Base-by-base conservation (phyloP, 2,113 vertebrate genomes). In the Hymenochirus boettgeri region DNA sequence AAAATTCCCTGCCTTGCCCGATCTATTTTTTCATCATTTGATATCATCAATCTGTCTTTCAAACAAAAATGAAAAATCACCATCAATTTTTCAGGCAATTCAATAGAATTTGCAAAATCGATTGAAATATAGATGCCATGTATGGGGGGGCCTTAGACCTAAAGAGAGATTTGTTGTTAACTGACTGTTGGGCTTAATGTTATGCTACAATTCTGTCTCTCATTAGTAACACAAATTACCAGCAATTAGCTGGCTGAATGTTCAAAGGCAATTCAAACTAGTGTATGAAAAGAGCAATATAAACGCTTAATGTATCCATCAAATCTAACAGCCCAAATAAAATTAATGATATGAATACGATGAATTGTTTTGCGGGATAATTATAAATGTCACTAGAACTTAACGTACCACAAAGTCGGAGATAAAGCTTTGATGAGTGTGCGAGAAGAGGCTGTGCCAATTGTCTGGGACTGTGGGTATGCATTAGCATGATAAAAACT, bases 191-290 rank as follows among this genome's bases (percentile, higher is more conserved):
- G 83, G 84, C 71, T 83, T 89, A 88, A 89, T 84, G 85, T 85
- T 84, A 82, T 73, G 83, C 85, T 82, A 79, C 84, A 78, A 82
- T 87, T 88, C 85, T 83, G 86, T 76, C 75, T 84, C 85, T 88
- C 83, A 84, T 88, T 88, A 89, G 85, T 76, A 86, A 84, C 86
- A 85, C 88, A 88, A 88, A 90, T 90, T 89, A 88, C 84, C 73
- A 76, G 87, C 86, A 89, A 90, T 90, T 88, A 88, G 84, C 86
- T 24, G 79, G 83, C 82, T 86, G 85, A 86, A 83, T 87, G 83
- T 86, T 88, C 86, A 83, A 86, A 89, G 82, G 88, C 88, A 86
- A 87, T 73, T 90, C 84, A 81, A 82, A 85, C 87, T 81, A 79
- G 75, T 22, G 73, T 85, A 79, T 76, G 85, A 86, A 88, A 83